Evolutionary conservation across 2,797 vertebrate species (phyloP).

Genomic region (Avahi laniger): DNA sequence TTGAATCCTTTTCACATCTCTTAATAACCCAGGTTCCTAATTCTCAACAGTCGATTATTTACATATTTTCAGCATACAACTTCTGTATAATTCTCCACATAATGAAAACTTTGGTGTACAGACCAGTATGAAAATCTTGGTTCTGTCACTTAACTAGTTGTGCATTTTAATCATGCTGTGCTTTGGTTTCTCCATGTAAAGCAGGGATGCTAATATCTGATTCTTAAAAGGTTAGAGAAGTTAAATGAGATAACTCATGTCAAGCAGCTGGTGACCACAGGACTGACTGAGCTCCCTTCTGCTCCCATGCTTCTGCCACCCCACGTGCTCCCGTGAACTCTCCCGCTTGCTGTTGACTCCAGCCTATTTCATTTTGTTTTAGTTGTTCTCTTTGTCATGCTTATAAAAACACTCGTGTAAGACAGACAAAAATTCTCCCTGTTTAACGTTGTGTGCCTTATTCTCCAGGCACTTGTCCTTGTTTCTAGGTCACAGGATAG

Average conservation of each 20-base stretch:
- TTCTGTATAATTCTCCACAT: background rate
- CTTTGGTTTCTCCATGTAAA: background rate
- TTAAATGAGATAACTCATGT: too few relatives aligned
- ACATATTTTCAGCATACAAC: background rate
- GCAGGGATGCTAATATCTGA: background rate
- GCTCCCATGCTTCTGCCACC: background rate
- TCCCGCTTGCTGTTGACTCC: background rate
- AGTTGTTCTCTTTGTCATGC: background rate
- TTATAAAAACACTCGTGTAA: background rate
- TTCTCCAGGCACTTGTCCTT: background rate
- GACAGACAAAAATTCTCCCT: background rate
- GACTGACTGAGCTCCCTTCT: background rate
- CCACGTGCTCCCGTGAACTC: accelerated
- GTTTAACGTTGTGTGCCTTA: background rate
- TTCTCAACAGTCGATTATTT: background rate
- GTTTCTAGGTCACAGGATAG: background rate
- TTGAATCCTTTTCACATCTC: background rate
- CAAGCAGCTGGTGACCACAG: background rate
- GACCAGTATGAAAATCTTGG: background rate
- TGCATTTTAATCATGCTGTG: background rate
- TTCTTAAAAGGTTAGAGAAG: background rate
- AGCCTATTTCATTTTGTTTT: background rate
- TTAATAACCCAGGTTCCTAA: background rate
- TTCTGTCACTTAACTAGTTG: background rate
- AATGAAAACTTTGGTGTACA: background rate